phyloP scores from a whole-genome alignment of 92 coral and sea anemone species.

The Zoanthus sociatus region DNA sequence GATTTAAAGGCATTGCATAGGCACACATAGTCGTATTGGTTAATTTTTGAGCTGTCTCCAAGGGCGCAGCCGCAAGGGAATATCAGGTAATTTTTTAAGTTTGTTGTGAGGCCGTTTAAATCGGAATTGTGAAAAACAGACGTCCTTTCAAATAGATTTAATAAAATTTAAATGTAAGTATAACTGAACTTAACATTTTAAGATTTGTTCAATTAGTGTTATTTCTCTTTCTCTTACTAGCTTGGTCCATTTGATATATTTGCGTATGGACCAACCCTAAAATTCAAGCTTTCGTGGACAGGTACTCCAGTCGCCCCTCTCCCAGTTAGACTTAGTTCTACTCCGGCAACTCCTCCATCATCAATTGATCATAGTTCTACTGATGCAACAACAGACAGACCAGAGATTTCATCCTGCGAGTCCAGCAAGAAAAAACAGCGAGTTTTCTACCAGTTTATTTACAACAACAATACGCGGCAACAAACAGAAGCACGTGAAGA shows the following conservation, averaged over 20 bases:
- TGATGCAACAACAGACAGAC: conserved; percentile 63
- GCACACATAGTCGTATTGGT: too few relatives aligned
- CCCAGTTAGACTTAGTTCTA: conserved; percentile 74
- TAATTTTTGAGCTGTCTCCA: too few relatives aligned
- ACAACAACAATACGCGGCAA: conserved; percentile 95
- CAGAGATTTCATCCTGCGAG: conserved; percentile 69
- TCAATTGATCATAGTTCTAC: conserved; percentile 64
- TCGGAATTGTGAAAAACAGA: too few relatives aligned
- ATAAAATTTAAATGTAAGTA: too few relatives aligned
- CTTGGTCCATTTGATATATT: conserved; percentile 98
- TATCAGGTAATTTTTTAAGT: too few relatives aligned
- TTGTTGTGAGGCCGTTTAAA: too few relatives aligned
- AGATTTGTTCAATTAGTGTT: not conserved
- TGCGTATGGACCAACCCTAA: conserved; percentile 97
- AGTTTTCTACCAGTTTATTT: conserved; percentile 95
- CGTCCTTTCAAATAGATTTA: too few relatives aligned
- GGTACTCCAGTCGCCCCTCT: conserved; percentile 77
- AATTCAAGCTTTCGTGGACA: conserved; percentile 93
- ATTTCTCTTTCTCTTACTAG: conserved; percentile 52
- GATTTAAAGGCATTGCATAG: too few relatives aligned
- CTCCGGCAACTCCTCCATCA: conserved; percentile 74
- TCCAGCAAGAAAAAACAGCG: conserved; percentile 74
- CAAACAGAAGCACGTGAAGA: conserved; percentile 98
- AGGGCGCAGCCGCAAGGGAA: too few relatives aligned
- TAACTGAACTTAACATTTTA: too few relatives aligned